Evolutionary conservation across 1,140 invertebrate species (phyloP), one percentile per base, ranked within the genome.

Genomic region (Orius insidiosus): DNA sequence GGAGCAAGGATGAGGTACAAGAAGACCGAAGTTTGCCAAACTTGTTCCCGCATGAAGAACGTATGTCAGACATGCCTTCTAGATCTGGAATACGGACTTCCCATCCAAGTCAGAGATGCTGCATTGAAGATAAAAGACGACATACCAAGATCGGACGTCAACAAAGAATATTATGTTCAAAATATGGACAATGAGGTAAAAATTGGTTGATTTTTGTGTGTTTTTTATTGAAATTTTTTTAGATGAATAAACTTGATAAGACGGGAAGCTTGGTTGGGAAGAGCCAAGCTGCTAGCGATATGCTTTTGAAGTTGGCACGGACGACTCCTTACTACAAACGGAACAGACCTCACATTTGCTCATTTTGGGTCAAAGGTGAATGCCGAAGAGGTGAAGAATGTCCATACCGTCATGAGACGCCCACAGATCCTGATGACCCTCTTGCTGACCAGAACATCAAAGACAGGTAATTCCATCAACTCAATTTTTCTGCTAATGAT

Each of bases 351-450:
- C 96, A 99, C 63, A 96, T 99, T 37, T 99, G 96, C 64, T 98
- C 93, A 0, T 99, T 99, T 63, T 99, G 94, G 90, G 94, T 99
- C 0, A 99, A 99, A 68, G 96, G 95, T 1, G 95, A 98, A 64
- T 99, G 96, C 63, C 84, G 94, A 59, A 70, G 96, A 63, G 96
- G 96, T 10, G 95, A 99, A 67, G 96, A 99, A 60, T 99, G 96
- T 68, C 96, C 96, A 0, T 99, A 98, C 62, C 73, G 96, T 14
- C 96, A 99, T 59, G 96, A 99, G 60, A 97, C 96, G 59, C 96
- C 96, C 2, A 97, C 92, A 13, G 95, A 99, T 68, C 95, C 95
- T 1, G 96, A 99, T 67, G 96, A 99, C 71, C 95, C 96, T 6
- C 63, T 99, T 2, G 89, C 90, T 10, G 92, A 98, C 68, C 96